A percentile compares a stretch with the other conserved stretches of the same genome.
phyloP scores from a whole-genome alignment of 2,797 vertebrate species.

The Petrocephalus schoutedeni region DNA sequence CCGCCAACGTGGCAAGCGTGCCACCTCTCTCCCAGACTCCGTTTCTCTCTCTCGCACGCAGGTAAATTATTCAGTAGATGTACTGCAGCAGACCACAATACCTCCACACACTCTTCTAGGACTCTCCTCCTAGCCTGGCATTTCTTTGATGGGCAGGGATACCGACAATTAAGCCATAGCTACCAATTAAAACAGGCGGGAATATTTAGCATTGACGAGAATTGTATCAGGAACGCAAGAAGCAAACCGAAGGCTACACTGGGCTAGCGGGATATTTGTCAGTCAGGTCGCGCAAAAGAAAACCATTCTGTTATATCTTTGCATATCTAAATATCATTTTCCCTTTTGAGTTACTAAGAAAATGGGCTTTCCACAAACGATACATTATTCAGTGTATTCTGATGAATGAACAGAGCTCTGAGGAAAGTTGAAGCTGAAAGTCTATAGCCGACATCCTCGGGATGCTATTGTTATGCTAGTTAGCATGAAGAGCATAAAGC shows the following conservation, averaged over 20 bases:
- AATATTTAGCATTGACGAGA: background rate
- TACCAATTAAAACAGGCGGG: background rate
- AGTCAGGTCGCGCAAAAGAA: background rate
- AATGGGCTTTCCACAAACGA: background rate
- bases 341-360: background rate
- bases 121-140: background rate
- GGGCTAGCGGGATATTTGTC: background rate
- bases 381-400: background rate
- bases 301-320: background rate
- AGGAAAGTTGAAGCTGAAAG: background rate
- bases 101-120: background rate
- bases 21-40: background rate
- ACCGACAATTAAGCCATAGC: conserved; percentile 1
- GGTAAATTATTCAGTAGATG: conserved; percentile 23
- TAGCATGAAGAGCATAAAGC: background rate
- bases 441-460: background rate
- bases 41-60: background rate
- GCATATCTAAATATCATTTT: background rate
- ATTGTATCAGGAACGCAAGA: background rate
- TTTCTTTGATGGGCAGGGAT: background rate
- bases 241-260: background rate
- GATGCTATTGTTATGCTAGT: background rate
- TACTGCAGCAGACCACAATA: background rate
- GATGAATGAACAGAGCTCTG: conserved; percentile 1
- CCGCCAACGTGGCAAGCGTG: conserved; percentile 43